Evolutionary conservation across 2,888 invertebrate species (phyloP), one percentile per base, ranked within the genome.

Genomic region (Tuberolachnus salignus): DNA sequence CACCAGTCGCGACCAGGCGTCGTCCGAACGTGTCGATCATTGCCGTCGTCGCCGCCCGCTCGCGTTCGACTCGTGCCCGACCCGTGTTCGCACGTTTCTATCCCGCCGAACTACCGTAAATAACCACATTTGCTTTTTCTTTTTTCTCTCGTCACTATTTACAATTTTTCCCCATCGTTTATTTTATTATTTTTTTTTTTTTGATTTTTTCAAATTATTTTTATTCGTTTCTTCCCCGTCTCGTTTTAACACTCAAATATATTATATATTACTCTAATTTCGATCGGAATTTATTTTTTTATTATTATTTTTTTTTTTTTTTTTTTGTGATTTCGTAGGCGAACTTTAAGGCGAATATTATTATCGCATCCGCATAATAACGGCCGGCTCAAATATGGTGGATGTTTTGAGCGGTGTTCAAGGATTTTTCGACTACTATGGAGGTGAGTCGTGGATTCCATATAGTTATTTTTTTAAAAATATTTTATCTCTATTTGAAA

Each of bases 381-480:
- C 51, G 49, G 11, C 42, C 34, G 21, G 16, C 11, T 14, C 9
- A 46, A 69, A 16, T 59, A 78, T 23, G 42, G 21, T n/a, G 59
- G 26, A 0, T 13, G 46, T 42, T 26, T n/a, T 75, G 57, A 46
- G 21, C 21, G 51, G 49, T 1, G 51, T 94, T 87, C 91, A 93
- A 87, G 89, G 89, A 86, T 90, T 91, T 86, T 90, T 94, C 89
- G 91, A 93, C 86, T 91, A 91, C 89, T 89, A 92, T 88, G 92
- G 93, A 88, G 94, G 94, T 94, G 86, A 90, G 91, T 87, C n/a
- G n/a, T n/a, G n/a, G n/a, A n/a, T n/a, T n/a, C n/a, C n/a, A n/a
- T n/a, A n/a, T n/a, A n/a, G n/a, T n/a, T n/a, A n/a, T n/a, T n/a
- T n/a, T n/a, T n/a, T n/a, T n/a, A n/a, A n/a, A n/a, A n/a, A n/a